A percentile compares a stretch with the other conserved stretches of the same genome.
Conservation (phyloP, 2,113 vertebrate genomes). For the Zosterops lateralis region DNA sequence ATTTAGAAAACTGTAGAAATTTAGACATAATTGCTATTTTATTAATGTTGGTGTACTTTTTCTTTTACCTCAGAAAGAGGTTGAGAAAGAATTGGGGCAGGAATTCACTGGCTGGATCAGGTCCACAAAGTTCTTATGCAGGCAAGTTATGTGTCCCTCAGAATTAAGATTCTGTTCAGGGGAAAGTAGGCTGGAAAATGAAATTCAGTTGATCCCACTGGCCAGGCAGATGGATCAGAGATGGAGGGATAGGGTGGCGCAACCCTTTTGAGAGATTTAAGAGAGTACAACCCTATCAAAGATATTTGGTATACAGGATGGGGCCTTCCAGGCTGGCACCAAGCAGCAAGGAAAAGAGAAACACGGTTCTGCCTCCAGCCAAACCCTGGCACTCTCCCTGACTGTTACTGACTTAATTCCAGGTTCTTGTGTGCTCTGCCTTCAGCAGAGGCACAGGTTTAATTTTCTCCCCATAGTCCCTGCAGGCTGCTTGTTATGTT, state of each 20-base stretch:
- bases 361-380: rapidly evolving
- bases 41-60: not conserved
- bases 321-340: not conserved
- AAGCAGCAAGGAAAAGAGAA: not conserved
- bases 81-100: not conserved
- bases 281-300: not conserved
- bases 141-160: not conserved
- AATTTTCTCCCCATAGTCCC: not conserved
- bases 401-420: not conserved
- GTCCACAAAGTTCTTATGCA: not conserved
- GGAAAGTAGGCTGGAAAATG: not conserved
- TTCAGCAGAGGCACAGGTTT: not conserved
- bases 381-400: not conserved
- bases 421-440: not conserved
- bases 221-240: not conserved
- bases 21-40: not conserved
- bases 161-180: not conserved
- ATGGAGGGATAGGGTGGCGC: not conserved
- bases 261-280: not conserved
- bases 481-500: not conserved
- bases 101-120: not conserved
- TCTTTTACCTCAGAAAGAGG: not conserved
- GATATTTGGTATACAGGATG: not conserved
- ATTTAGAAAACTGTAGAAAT: not conserved
- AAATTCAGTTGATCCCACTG: not conserved